Evolutionary conservation across 2,888 invertebrate species (phyloP), one percentile per base, ranked within the genome.

Genomic region (Rotaria magnacalcarata): DNA sequence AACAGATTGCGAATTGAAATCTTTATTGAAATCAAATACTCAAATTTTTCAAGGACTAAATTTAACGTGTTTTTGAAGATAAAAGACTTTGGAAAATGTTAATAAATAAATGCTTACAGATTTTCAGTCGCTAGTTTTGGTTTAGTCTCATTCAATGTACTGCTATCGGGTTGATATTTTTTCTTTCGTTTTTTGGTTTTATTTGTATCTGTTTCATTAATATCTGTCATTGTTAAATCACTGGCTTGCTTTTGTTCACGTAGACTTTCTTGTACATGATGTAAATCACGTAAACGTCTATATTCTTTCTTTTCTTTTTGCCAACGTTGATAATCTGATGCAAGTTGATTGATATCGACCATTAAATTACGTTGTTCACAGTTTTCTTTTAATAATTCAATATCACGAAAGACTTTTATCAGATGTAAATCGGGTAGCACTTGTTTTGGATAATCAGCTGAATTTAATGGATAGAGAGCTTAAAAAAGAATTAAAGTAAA

Each of bases 311-410:
- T 80, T 0, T 47, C 47, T 47, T 10, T 24, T 80, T 11, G 11
- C 80, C 80, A 80, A 41, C 80, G 80, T 47, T 80, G 47, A 80
- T 80, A 80, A 47, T 80, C 80, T 10, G 80, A 80, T 47, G 80
- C 43, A 21, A 80, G n/a, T 47, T 47, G 43, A 80, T 80, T 80
- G 4, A 80, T 80, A 80, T 80, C 80, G 3, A 80, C 47, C 47
- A 80, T 47, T 80, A 80, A 14, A 47, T 80, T 43, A 7, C 80
- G 24, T 47, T 43, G 80, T 80, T 43, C 43, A 80, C 80, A 80
- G 34, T 80, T 80, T 47, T 80, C 80, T 47, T 80, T 80, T 11
- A 80, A 43, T 80, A 80, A 80, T 47, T 80, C 80, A 47, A 80
- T 80, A 80, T 80, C 80, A 47, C 80, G 80, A 80, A 80, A 80